These are phyloP conservation scores for Pogonognathellus flavescens DNA, from an alignment of 1,140 invertebrate genomes.

Conservation along the genomic window DNA sequence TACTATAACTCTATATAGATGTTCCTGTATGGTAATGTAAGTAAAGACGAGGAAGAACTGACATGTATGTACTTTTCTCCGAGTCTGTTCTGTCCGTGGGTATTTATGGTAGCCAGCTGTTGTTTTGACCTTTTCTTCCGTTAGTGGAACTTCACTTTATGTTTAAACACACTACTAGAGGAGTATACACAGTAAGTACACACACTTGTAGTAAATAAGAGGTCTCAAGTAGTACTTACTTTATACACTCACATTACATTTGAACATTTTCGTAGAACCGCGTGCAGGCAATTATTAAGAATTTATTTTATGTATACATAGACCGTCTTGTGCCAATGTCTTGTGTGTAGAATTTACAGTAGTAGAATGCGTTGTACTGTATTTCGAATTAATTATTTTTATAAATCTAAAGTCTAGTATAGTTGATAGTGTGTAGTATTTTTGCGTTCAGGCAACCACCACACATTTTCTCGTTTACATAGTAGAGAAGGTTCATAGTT, in stretches of 20 bases:
- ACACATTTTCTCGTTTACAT: no score
- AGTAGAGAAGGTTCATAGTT: not conserved
- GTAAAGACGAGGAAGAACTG: not conserved
- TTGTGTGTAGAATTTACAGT: no score
- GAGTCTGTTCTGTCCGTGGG: constrained; percentile 1
- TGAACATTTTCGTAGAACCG: no score
- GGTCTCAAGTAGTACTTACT: not conserved
- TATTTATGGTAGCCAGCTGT: constrained; percentile 46
- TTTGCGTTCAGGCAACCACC: no score
- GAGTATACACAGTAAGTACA: no score
- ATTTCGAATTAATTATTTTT: no score
- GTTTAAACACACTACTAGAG: not conserved
- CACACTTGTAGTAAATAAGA: not conserved
- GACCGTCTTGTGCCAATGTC: no score
- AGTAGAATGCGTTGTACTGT: no score
- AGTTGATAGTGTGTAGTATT: no score
- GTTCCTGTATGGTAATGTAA: not conserved
- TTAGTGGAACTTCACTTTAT: not conserved
- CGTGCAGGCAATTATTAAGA: no score
- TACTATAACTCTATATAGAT: not conserved
- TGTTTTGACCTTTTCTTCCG: constrained; percentile 48
- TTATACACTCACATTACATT: not conserved
- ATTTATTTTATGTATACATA: no score
- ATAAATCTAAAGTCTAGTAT: no score
- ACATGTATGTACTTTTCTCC: not conserved